Evolutionary conservation across 1,140 invertebrate species (phyloP), one percentile per base, ranked within the genome.

Genomic region (Rhopalosiphum padi): DNA sequence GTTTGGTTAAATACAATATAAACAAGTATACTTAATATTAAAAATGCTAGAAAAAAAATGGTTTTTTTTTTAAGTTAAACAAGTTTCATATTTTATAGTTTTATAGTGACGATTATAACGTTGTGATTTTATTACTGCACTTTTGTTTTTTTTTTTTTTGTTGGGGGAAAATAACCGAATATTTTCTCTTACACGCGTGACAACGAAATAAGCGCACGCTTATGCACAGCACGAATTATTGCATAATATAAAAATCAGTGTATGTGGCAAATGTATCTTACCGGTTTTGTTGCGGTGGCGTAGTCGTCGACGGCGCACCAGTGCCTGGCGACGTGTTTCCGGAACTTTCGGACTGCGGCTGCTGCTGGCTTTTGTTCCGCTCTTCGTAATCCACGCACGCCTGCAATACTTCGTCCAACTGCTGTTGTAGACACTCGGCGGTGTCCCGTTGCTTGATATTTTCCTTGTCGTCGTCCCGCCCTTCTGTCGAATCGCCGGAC

Each of bases 351-450:
- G 89, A 22, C 25, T 68, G 51, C 4, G 60, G 30, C n/a, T 25
- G 88, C 18, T 90, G 89, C 41, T 37, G 23, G 18, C 6, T 60
- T 43, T 68, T 90, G 35, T 90, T 25, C 37, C 37, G 37, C 30
- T 90, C 89, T 41, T 90, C 89, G 55, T 90, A 90, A 25, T 90
- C 89, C 25, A 46, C 89, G 7, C 89, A 90, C 15, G 89, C 89
- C 30, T 53, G 43, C 53, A 90, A 43, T 6, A 90, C 89, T 21
- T 90, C 89, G 41, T 90, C 89, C 53, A 90, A 22, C 53, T 90
- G 89, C 25, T 90, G 89, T 48, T 90, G 89, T 41, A 90, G 30
- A 43, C 53, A 35, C 41, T 60, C 89, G 11, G 55, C 35, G 5
- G 89, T 23, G 89, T 90, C 89, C 23, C 18, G 37, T 68, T 90